Percentiles rank a stretch among this genome's conserved stretches.
These are phyloP conservation scores for Gasterosteus aculeatus DNA, from an alignment of 2,113 vertebrate genomes.

Conservation along the genomic window DNA sequence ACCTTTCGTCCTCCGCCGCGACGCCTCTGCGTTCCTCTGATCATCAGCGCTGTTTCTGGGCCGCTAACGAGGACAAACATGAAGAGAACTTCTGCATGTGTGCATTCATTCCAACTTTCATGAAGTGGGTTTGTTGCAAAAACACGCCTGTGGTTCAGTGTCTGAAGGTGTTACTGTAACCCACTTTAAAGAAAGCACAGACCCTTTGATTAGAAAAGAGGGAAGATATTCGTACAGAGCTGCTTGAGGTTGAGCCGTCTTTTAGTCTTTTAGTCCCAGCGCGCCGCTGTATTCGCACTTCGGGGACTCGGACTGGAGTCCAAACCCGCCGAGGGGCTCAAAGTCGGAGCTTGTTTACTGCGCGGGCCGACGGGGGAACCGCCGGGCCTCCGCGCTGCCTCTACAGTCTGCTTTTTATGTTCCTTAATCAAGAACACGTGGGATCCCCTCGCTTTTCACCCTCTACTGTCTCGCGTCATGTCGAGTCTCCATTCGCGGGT, in stretches of 20 bases:
- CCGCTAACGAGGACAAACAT: not conserved
- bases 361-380: not conserved
- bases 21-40: not conserved
- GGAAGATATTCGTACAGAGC: not conserved
- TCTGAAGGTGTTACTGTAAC: not conserved
- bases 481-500: constrained; percentile 54
- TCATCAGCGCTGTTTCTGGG: not conserved
- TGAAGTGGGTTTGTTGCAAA: not conserved
- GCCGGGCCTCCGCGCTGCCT: not conserved
- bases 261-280: not conserved
- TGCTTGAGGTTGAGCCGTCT: not conserved
- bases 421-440: constrained; percentile 49
- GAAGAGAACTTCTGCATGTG: not conserved
- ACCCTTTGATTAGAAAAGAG: not conserved
- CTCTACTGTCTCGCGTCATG: constrained; percentile 58
- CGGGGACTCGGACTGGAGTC: not conserved
- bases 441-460: constrained; percentile 46
- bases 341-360: constrained; percentile 19
- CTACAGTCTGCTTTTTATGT: constrained; percentile 45
- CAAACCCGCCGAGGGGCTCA: not conserved
- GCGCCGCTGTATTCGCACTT: not conserved
- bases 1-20: too few relatives aligned
- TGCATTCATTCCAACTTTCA: not conserved
- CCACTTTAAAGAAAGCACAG: not conserved
- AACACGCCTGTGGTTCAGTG: not conserved